Evolutionary conservation across 2,888 invertebrate genomes (phyloP).

Genomic region (Sarcophaga carnaria): DNA sequence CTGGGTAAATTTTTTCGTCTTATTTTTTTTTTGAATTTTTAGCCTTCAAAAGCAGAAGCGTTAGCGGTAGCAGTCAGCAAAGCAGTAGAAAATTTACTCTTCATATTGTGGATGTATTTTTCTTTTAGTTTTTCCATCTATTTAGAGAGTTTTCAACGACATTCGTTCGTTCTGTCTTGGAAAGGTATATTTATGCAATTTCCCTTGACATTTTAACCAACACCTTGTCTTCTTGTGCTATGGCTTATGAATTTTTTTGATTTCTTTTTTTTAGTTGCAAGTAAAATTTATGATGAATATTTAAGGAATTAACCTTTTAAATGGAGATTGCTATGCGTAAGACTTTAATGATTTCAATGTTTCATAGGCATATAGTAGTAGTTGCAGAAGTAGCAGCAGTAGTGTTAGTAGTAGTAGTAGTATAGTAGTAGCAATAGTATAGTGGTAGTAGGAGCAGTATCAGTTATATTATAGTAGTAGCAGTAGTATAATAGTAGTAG

Average conservation of each 20-base stretch:
- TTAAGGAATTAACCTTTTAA: conserved; percentile 3
- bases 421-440: too few species aligned
- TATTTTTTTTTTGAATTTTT: not conserved
- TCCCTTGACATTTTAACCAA: conserved; percentile 58
- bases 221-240: conserved; percentile 1
- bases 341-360: too few species aligned
- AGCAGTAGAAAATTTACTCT: conserved; percentile 1
- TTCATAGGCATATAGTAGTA: too few species aligned
- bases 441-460: too few species aligned
- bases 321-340: not conserved
- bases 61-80: not conserved
- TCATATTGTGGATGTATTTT: conserved; percentile 24
- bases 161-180: not conserved
- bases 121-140: conserved; percentile 2
- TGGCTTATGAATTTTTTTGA: not conserved
- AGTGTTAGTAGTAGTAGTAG: too few species aligned
- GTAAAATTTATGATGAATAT: conserved; percentile 18
- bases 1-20: not conserved
- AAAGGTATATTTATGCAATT: conserved; percentile 47
- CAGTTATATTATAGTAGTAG: too few species aligned
- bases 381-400: too few species aligned
- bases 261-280: conserved; percentile 10
- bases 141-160: conserved; percentile 26
- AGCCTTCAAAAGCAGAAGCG: conserved; percentile 43
- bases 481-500: too few species aligned